These are phyloP conservation scores for Microctonus hyperodae DNA, from an alignment of 2,888 invertebrate genomes.

Conservation along the genomic window DNA sequence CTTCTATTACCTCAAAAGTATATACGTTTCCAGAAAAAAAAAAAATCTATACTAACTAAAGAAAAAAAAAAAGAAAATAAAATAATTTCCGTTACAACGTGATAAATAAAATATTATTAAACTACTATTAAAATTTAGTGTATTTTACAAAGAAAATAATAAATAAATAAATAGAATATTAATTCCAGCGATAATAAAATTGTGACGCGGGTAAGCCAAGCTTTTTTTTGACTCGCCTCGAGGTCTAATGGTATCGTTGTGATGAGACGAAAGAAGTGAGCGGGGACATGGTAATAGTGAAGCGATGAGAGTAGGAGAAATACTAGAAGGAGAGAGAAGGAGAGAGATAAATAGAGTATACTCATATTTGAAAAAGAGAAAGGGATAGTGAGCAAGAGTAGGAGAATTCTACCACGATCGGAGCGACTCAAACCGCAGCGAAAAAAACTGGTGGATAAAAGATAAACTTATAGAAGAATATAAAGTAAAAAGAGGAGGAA, in stretches of 20 bases:
- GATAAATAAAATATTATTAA: not conserved
- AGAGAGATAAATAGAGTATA: not conserved
- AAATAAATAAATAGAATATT: not conserved
- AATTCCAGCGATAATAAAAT: not conserved
- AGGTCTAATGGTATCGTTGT: not conserved
- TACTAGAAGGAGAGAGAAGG: not conserved
- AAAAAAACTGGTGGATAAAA: not conserved
- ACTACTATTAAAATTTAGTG: too few relatives aligned
- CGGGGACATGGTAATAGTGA: not conserved
- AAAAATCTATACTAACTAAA: not conserved
- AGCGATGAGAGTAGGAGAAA: not conserved
- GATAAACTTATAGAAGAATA: not conserved
- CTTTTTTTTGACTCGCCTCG: constrained; percentile 5
- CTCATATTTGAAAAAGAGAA: not conserved
- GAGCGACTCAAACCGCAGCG: not conserved
- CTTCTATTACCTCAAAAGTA: constrained; percentile 37
- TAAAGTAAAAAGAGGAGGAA: constrained; percentile 5
- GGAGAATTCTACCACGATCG: not conserved
- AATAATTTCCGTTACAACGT: not conserved
- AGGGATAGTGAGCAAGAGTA: not conserved
- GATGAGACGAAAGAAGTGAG: constrained; percentile 1
- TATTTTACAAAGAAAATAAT: too few relatives aligned
- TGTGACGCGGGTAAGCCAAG: constrained; percentile 9
- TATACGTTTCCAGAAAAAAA: constrained; percentile 1
- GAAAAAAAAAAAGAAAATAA: not conserved